Base-by-base conservation (phyloP, 1,140 invertebrate genomes). In the Tetraneura akinire region DNA sequence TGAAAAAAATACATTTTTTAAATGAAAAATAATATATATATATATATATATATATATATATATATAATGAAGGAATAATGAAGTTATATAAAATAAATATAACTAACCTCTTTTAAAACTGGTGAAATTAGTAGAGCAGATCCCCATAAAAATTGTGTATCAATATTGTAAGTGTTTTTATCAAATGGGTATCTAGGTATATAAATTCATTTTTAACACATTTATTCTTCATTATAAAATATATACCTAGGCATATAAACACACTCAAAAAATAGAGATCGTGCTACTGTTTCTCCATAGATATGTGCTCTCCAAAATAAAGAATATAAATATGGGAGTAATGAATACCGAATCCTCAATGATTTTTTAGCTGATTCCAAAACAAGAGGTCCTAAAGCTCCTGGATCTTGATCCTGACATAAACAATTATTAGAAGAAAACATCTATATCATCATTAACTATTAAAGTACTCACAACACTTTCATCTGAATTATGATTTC, bases 241-340 rank as follows among this genome's bases (percentile, higher is more conserved):
- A 47, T 47, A n/a, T 2, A 42, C 16, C 26, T 47, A 18, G 23
- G 8, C 16, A 68, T 62, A 73, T 23, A n/a, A n/a, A 66, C 64
- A 64, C 85, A 94, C 91, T 93, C 91, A 83, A 93, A 92, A 86
- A 95, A 94, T 62, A 96, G 84, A 16, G 94, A 93, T 47, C 92
- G 86, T 3, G 90, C 90, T 0, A 95, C 93, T 21, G 93, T 91
- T 32, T 90, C 88, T 0, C 92, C 93, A 82, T 86, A 86, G 3
- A 86, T 84, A 85, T 94, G 90, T 1, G 92, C 91, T n/a, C 88
- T 85, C 86, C 89, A 93, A 84, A 96, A 93, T 57, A 94, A 86
- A 0, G 92, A 93, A 85, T 96, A 96, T 32, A 96, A 89, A 85
- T 93, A 93, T 0, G 94, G 94, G 23, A 96, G 85, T 3, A 96